phyloP scores from a whole-genome alignment of 2,797 vertebrate genomes.

The Phrynocephalus forsythii region DNA sequence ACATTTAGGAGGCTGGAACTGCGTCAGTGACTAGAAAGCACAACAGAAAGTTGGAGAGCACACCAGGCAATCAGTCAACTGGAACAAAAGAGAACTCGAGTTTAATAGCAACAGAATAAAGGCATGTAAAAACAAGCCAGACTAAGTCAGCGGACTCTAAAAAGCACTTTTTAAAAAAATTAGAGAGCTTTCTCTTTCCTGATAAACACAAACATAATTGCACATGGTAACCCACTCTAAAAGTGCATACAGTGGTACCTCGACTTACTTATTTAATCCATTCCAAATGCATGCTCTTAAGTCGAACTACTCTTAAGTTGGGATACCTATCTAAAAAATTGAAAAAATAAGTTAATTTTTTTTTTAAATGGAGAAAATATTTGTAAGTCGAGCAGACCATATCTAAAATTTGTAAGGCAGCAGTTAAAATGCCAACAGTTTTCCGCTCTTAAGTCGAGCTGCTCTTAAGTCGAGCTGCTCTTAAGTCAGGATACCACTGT shows the following conservation, averaged over 20 bases:
- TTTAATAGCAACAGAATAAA: slow-evolving; percentile 34
- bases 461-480: too few relatives aligned
- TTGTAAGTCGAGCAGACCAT: too few relatives aligned
- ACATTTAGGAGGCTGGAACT: slow-evolving; percentile 45
- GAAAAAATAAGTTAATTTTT: too few relatives aligned
- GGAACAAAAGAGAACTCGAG: slow-evolving; percentile 37
- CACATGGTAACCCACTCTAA: not conserved
- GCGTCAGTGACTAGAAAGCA: slow-evolving; percentile 58
- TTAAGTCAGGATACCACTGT: too few relatives aligned
- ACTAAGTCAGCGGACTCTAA: slow-evolving; percentile 29
- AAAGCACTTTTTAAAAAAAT: not conserved
- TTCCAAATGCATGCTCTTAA: too few relatives aligned
- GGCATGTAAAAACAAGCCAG: slow-evolving; percentile 40
- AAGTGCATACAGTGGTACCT: not conserved
- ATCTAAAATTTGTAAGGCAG: too few relatives aligned
- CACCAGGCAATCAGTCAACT: slow-evolving; percentile 30
- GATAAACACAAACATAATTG: not conserved
- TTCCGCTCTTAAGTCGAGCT: too few relatives aligned
- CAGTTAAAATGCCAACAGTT: too few relatives aligned
- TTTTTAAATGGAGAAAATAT: too few relatives aligned
- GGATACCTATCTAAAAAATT: too few relatives aligned
- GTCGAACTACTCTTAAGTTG: too few relatives aligned
- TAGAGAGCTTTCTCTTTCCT: not conserved
- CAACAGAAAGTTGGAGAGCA: slow-evolving; percentile 35
- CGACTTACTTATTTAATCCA: too few relatives aligned